phyloP scores from a whole-genome alignment of 1,140 invertebrate genomes.

The Drosophila repleta region DNA sequence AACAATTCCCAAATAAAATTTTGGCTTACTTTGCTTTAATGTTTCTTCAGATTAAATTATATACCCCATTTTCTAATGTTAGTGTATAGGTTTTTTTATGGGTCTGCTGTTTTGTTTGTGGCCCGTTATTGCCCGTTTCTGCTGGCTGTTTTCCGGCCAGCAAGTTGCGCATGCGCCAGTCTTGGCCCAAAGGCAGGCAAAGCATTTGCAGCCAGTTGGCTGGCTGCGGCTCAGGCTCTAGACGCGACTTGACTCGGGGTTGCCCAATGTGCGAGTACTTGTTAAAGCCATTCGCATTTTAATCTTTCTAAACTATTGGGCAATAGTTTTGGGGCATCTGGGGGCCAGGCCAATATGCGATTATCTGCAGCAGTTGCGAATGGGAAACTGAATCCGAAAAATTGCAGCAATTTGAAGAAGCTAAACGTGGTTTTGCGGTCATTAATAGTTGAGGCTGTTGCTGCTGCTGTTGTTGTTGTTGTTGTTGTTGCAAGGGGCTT shows the following conservation, averaged over 20 bases:
- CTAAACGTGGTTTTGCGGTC: conserved; percentile 44
- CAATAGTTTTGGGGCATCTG: conserved; percentile 58
- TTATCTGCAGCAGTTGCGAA: conserved; percentile 55
- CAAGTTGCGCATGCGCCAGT: conserved; percentile 54
- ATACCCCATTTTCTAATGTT: background rate
- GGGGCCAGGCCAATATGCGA: conserved; percentile 30
- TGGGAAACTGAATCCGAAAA: conserved; percentile 60
- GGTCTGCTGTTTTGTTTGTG: conserved; percentile 1
- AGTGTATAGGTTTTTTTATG: conserved; percentile 26
- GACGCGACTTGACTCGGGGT: conserved; percentile 35
- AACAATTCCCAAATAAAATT: too few relatives aligned
- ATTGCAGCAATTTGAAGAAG: conserved; percentile 59
- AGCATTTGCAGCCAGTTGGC: conserved; percentile 13
- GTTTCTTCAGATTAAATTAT: too few relatives aligned
- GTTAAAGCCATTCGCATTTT: conserved; percentile 69
- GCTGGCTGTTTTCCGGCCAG: conserved; percentile 60
- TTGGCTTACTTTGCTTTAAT: too few relatives aligned
- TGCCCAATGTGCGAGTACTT: conserved; percentile 45
- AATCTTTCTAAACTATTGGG: conserved; percentile 79
- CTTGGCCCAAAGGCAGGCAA: conserved; percentile 44
- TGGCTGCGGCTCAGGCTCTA: background rate
- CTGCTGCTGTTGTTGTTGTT: conserved; percentile 26
- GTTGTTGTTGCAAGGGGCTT: conserved; percentile 17
- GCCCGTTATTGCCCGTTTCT: conserved; percentile 27
- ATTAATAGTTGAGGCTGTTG: conserved; percentile 20